phyloP scores from a whole-genome alignment of 1,140 invertebrate genomes.

The Conus betulinus region DNA sequence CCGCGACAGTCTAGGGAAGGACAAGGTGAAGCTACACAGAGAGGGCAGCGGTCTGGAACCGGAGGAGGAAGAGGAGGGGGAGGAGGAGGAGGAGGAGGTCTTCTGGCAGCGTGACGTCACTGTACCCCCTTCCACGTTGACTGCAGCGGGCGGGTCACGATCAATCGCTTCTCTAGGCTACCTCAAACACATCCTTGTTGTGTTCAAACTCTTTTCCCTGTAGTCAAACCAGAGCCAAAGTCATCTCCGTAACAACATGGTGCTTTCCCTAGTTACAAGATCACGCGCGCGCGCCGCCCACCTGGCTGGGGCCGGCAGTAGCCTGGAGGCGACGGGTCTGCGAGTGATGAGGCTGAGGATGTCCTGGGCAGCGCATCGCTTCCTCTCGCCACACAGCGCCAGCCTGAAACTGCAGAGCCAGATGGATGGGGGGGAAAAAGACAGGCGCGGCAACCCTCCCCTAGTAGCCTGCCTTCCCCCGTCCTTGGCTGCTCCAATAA shows the following conservation, averaged over 20 bases:
- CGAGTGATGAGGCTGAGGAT: background rate
- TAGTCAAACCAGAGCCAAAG: background rate
- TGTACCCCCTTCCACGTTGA: slow-evolving; percentile 1
- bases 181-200: background rate
- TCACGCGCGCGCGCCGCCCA: background rate
- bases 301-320: too few species aligned
- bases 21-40: background rate
- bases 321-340: background rate
- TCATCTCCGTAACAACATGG: background rate
- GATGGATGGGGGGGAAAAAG: background rate
- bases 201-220: background rate
- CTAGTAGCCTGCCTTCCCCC: too few species aligned
- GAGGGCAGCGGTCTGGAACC: background rate
- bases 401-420: too few species aligned
- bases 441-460: background rate
- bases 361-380: background rate
- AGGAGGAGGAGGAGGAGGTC: background rate
- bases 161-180: background rate
- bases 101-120: slow-evolving; percentile 3
- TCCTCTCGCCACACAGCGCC: too few species aligned
- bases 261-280: background rate
- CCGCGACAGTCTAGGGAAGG: background rate
- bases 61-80: background rate
- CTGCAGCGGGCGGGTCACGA: background rate
- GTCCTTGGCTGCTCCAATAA: background rate